phyloP scores from a whole-genome alignment of 1,140 invertebrate species.

The Zaprionus tsacasi region DNA sequence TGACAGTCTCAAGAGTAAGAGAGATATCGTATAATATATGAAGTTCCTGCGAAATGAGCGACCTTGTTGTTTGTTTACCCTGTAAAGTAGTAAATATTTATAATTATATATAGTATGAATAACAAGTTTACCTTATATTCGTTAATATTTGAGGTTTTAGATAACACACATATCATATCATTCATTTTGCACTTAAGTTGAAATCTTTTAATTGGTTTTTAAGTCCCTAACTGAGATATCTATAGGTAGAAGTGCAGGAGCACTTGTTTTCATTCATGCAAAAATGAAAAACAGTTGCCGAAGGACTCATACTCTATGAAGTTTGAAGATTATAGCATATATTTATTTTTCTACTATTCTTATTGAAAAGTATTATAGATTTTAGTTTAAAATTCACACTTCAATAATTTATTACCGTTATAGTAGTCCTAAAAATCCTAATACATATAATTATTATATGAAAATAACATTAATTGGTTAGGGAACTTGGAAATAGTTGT shows the following conservation, averaged over 20 bases:
- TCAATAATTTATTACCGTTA: too few relatives aligned
- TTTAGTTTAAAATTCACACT: too few relatives aligned
- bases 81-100: background rate
- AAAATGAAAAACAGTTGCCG: background rate
- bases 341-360: too few relatives aligned
- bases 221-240: background rate
- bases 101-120: background rate
- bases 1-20: background rate
- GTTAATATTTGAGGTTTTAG: background rate
- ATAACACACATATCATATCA: background rate
- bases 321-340: too few relatives aligned
- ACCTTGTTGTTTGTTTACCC: background rate
- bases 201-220: background rate
- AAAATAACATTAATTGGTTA: too few relatives aligned
- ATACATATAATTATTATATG: too few relatives aligned
- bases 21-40: background rate
- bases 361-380: too few relatives aligned
- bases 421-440: too few relatives aligned
- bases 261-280: background rate
- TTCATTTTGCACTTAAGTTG: background rate
- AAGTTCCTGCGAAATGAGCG: background rate
- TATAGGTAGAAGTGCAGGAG: background rate
- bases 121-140: background rate
- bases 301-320: too few relatives aligned
- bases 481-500: too few relatives aligned